Evolutionary conservation across 2,888 invertebrate species (phyloP), one percentile per base, ranked within the genome.

Genomic region (Epiblema foenella): DNA sequence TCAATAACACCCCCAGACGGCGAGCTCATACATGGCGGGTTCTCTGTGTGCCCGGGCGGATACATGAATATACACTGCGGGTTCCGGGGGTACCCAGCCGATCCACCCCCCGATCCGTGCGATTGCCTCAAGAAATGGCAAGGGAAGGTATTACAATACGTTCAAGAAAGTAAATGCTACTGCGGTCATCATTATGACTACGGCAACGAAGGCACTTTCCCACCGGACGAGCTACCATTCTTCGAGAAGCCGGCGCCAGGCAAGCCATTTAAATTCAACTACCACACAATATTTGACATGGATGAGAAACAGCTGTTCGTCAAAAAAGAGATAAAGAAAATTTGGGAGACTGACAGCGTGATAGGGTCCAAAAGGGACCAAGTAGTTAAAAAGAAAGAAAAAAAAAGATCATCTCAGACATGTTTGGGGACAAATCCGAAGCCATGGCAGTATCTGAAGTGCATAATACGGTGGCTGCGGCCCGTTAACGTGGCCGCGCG

Each of bases 341-440:
- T 89, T 73, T 91, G 90, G 90, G 87, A 89, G 0, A 89, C 87
- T 10, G 93, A 93, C 7, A 92, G 91, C 73, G 72, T 85, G 42
- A 76, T 92, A 15, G 84, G 81, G 24, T 68, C 74, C 1, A 83
- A 82, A 0, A 84, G 85, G 10, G 74, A 75, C 37, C 81, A 77
- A 77, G 81, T 82, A 33, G 84, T 84, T 72, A 82, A 83, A 42
- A 84, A 83, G 52, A 83, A 82, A 63, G 83, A 81, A 71, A 83
- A 83, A 69, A 85, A 83, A 72, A 82, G 79, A 0, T 82, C 86
- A 1, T 81, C 83, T 2, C 79, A 79, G 0, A 85, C 83, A 20
- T 90, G 90, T 72, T 79, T 93, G 58, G 89, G 89, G 0, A 64
- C 80, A 7, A 79, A 81, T 42, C 89, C 90, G 5, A 81, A 79